Conservation (phyloP, 2,797 vertebrate species). For the Sebastes kiyomatsui region DNA sequence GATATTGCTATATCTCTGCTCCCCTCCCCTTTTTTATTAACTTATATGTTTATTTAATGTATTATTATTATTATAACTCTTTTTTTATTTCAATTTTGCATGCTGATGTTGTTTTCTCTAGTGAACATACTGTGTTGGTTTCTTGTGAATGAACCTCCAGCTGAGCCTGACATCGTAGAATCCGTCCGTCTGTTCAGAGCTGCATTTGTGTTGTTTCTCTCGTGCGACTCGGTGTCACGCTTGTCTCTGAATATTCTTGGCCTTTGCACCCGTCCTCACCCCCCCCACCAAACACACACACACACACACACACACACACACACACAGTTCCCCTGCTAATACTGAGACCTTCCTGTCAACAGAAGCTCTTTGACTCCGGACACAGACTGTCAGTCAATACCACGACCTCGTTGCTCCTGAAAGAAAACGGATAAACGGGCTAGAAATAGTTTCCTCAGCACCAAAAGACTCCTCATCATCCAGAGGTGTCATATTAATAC, state of each 20-base stretch:
- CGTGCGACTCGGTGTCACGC: background rate
- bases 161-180: background rate
- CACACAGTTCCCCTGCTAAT: background rate
- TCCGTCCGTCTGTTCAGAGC: background rate
- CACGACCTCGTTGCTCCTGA: conserved; percentile 9
- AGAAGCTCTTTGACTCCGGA: conserved; percentile 8
- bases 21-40: no score
- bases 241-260: background rate
- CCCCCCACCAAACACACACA: background rate
- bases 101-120: no score
- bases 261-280: conserved; percentile 2
- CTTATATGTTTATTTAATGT: no score
- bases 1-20: no score
- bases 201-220: conserved; percentile 7
- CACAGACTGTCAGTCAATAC: conserved; percentile 29
- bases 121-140: no score
- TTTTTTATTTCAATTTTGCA: no score
- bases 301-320: background rate
- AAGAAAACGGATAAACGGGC: background rate
- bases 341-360: conserved; percentile 3
- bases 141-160: background rate
- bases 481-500: background rate
- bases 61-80: no score
- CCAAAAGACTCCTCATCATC: background rate
- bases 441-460: background rate